A percentile compares a stretch with the other conserved stretches of the same genome.
Conservation (phyloP, 1,140 invertebrate species). For the Wasmannia auropunctata region DNA sequence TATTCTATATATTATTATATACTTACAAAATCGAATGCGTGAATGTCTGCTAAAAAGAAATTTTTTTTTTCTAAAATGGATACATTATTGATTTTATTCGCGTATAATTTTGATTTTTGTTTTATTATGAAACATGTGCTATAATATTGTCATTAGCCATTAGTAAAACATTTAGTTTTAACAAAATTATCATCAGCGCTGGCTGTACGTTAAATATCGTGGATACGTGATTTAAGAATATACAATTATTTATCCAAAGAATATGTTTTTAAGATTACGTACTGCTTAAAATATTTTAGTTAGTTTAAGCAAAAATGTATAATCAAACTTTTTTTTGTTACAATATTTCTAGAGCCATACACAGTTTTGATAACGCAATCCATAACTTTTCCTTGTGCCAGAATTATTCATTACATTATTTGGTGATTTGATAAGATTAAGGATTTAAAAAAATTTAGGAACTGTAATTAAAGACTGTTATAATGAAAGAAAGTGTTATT, state of each 20-base stretch:
- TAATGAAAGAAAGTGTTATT: slow-evolving; percentile 32
- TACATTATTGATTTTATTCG: slow-evolving; percentile 5
- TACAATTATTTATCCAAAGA: slow-evolving; percentile 44
- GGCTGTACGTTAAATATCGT: slow-evolving; percentile 11
- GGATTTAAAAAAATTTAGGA: background rate
- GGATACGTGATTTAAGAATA: background rate
- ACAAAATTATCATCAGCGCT: background rate
- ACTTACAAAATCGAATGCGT: background rate
- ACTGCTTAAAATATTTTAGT: slow-evolving; percentile 31
- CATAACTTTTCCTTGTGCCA: slow-evolving; percentile 28
- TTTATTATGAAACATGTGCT: slow-evolving; percentile 12
- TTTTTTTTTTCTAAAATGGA: background rate
- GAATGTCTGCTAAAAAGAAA: background rate
- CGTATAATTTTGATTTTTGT: background rate
- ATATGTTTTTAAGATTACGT: slow-evolving; percentile 15
- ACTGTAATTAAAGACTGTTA: slow-evolving; percentile 29
- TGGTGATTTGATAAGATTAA: slow-evolving; percentile 15
- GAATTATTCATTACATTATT: slow-evolving; percentile 8
- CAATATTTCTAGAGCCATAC: slow-evolving; percentile 3
- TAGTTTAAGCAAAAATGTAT: slow-evolving; percentile 26
- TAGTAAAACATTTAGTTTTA: slow-evolving; percentile 12
- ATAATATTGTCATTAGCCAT: slow-evolving; percentile 9
- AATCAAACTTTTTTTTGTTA: background rate
- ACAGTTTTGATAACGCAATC: background rate
- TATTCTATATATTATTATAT: background rate